Conservation (phyloP, 2,113 vertebrate species). For the Calcarius ornatus region DNA sequence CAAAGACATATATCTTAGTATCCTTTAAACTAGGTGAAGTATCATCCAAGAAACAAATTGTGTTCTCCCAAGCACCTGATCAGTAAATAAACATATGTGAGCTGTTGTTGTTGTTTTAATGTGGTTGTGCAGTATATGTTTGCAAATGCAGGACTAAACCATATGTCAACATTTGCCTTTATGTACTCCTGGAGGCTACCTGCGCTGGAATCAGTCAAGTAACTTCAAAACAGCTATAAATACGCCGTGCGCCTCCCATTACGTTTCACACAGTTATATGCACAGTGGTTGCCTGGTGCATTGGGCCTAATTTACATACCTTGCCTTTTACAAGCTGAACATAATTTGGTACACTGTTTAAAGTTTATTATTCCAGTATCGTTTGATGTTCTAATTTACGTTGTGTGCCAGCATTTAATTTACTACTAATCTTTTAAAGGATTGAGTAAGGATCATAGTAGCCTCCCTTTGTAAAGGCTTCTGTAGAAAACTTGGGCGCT, state of each 20-base stretch:
- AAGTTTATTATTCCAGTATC: constrained; percentile 61
- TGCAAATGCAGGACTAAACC: constrained; percentile 27
- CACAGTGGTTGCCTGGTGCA: constrained; percentile 26
- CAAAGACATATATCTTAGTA: not conserved
- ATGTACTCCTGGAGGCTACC: constrained; percentile 33
- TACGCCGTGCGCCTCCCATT: constrained; percentile 14
- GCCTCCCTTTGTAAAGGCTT: constrained; percentile 28
- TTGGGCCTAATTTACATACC: constrained; percentile 62
- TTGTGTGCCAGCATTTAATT: constrained; percentile 50
- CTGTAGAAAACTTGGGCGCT: not conserved
- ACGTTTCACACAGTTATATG: constrained; percentile 42
- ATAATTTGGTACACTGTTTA: constrained; percentile 63
- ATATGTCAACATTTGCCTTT: constrained; percentile 52
- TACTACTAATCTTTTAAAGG: constrained; percentile 54
- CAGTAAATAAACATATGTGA: constrained; percentile 44
- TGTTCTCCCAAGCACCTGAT: constrained; percentile 22
- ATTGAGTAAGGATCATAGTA: constrained; percentile 41
- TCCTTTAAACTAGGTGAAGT: not conserved
- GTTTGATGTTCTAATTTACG: constrained; percentile 68
- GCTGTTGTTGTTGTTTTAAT: constrained; percentile 31
- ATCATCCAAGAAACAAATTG: constrained; percentile 1
- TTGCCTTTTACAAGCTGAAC: constrained; percentile 65
- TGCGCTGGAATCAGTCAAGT: constrained; percentile 20
- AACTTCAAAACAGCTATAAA: constrained; percentile 37
- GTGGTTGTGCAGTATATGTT: not conserved